Conservation (phyloP, 2,797 vertebrate species). For the Parauchenoglanis punctatus region DNA sequence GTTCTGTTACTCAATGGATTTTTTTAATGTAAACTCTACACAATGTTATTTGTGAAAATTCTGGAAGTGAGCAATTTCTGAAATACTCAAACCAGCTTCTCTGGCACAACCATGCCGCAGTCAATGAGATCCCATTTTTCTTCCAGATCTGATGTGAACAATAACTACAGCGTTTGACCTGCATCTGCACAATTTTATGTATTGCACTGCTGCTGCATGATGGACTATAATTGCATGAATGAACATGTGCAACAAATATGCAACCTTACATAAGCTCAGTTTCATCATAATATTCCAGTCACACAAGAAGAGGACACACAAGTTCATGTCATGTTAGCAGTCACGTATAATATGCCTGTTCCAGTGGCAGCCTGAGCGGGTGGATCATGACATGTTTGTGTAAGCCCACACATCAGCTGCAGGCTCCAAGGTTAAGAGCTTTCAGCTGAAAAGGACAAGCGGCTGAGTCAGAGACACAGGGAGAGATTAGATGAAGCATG, state of each 20-base stretch:
- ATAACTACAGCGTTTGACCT: background rate
- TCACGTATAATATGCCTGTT: conserved; percentile 20
- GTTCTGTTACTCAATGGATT: background rate
- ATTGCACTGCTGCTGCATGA: background rate
- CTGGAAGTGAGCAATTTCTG: background rate
- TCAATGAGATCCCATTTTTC: background rate
- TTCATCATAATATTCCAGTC: background rate
- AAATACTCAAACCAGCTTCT: background rate
- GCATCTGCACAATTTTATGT: background rate
- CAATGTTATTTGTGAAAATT: background rate
- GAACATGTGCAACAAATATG: background rate
- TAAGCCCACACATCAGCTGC: conserved; percentile 37
- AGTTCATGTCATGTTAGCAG: background rate
- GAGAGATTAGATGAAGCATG: conserved; percentile 21
- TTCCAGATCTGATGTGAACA: background rate
- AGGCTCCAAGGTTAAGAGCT: conserved; percentile 43
- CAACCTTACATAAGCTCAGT: background rate
- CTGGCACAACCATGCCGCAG: background rate
- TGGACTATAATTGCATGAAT: background rate
- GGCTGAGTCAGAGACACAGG: conserved; percentile 28
- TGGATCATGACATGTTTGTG: conserved; percentile 13
- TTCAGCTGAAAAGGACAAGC: conserved; percentile 28
- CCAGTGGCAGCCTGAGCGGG: background rate
- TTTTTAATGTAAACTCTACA: background rate
- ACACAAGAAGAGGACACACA: background rate